These are phyloP conservation scores for Rapana venosa DNA, from an alignment of 2,888 invertebrate genomes.

Conservation along the genomic window DNA sequence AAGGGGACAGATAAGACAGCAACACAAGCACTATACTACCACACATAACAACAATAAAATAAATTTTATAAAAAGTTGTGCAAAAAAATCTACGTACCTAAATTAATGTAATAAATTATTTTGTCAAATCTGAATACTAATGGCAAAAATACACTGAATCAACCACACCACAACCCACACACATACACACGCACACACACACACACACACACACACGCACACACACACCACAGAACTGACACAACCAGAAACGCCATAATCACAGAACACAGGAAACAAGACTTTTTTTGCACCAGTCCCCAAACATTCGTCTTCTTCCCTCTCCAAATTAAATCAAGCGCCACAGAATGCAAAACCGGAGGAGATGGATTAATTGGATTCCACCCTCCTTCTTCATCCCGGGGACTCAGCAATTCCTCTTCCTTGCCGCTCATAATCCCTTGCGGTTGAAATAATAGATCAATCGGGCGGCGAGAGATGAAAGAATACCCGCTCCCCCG, in stretches of 20 bases:
- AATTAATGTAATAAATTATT: too few species aligned
- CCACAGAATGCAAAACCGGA: not conserved
- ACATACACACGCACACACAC: constrained; percentile 18
- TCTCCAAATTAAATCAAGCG: not conserved
- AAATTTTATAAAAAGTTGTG: too few species aligned
- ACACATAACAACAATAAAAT: too few species aligned
- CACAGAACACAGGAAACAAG: too few species aligned
- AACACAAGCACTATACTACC: too few species aligned
- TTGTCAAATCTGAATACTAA: too few species aligned
- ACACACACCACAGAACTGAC: not conserved
- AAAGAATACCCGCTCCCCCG: not conserved
- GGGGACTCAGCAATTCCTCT: not conserved
- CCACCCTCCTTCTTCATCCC: not conserved
- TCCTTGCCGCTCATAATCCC: not conserved
- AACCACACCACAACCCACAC: constrained; percentile 11
- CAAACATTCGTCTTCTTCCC: not conserved
- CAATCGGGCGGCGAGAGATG: not conserved
- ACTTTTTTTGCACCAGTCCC: too few species aligned
- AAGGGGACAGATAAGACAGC: too few species aligned
- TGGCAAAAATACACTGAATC: too few species aligned
- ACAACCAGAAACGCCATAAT: not conserved
- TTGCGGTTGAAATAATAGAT: constrained; percentile 18
- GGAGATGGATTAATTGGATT: not conserved
- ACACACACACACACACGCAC: constrained; percentile 18
- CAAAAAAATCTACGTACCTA: too few species aligned